These are phyloP conservation scores for Sminthurinus aureus DNA, from an alignment of 2,888 invertebrate genomes.

Conservation along the genomic window DNA sequence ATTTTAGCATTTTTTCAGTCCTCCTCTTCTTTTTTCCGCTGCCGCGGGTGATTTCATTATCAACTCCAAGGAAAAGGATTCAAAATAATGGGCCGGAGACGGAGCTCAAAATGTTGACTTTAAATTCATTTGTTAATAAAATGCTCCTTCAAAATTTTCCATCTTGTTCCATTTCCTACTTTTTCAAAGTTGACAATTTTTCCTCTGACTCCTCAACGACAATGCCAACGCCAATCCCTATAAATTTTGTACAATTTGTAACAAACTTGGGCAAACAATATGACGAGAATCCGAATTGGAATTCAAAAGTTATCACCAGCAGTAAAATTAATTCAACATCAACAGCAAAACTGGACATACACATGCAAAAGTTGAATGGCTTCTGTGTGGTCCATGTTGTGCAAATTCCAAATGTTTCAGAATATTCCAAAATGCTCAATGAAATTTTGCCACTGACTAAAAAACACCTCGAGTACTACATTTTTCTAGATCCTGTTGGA, in stretches of 20 bases:
- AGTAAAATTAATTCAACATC: neutral
- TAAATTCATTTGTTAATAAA: neutral
- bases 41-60: neutral
- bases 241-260: too few relatives aligned
- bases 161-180: neutral
- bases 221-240: too few relatives aligned
- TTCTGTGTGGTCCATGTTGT: neutral
- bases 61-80: too few relatives aligned
- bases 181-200: neutral
- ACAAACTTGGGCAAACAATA: too few relatives aligned
- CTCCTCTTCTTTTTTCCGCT: too few relatives aligned
- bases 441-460: neutral
- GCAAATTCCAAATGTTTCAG: neutral
- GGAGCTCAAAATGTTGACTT: too few relatives aligned
- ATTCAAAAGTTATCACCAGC: neutral
- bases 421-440: neutral
- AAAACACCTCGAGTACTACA: neutral
- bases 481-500: neutral
- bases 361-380: too few relatives aligned
- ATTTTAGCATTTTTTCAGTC: neutral
- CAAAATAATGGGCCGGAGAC: too few relatives aligned
- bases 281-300: too few relatives aligned
- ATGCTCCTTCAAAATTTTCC: neutral
- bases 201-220: too few relatives aligned
- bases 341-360: neutral